Evolutionary conservation across 2,797 vertebrate genomes (phyloP).

Genomic region (Tiaroga cobitis): DNA sequence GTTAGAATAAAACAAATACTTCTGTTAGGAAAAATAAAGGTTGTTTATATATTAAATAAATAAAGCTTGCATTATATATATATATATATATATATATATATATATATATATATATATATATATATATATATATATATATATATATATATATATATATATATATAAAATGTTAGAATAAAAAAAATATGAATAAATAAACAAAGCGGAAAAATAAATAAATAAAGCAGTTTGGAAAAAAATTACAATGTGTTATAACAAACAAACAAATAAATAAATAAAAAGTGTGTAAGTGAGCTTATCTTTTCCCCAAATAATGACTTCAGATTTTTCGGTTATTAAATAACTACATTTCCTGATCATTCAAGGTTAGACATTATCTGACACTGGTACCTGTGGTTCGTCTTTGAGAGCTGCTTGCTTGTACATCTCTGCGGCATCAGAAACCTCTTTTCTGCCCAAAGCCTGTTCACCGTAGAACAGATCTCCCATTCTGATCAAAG

Average conservation of each 20-base stretch:
- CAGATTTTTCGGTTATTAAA: background rate
- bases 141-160: too few species aligned
- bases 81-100: too few species aligned
- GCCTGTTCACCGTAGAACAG: constrained; percentile 70
- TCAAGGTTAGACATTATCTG: background rate
- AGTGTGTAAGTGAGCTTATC: background rate
- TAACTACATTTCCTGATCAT: background rate
- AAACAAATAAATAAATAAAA: background rate
- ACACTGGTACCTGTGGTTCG: constrained; percentile 77
- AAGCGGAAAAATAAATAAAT: too few species aligned
- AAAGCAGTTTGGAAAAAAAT: background rate
- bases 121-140: too few species aligned
- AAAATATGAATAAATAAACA: too few species aligned
- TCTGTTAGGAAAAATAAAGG: too few species aligned
- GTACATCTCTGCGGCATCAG: constrained; percentile 80
- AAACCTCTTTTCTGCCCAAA: constrained; percentile 63
- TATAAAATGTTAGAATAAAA: too few species aligned
- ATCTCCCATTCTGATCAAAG: constrained; percentile 82
- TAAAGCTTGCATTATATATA: too few species aligned
- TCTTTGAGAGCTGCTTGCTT: constrained; percentile 74
- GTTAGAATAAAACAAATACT: too few species aligned
- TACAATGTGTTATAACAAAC: background rate
- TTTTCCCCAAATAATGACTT: background rate
- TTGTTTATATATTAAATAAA: background rate
- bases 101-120: too few species aligned